Evolutionary conservation across 2,888 invertebrate species (phyloP).

Genomic region (Drosophila imparisetae): DNA sequence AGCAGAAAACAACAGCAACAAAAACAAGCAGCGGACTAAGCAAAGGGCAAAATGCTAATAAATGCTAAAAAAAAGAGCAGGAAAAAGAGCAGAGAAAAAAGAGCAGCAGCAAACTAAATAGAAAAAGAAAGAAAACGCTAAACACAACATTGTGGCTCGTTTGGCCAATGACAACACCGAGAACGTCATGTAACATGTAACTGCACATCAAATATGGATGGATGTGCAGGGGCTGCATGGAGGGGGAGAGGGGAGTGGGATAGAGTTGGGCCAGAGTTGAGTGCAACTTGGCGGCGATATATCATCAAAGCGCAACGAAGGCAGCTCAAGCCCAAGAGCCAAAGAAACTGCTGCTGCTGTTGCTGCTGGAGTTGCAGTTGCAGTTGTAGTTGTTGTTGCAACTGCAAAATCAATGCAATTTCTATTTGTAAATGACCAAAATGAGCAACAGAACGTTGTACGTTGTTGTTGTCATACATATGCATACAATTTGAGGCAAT

Average conservation of each 20-base stretch:
- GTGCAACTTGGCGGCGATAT: constrained; percentile 69
- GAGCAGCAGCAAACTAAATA: constrained; percentile 22
- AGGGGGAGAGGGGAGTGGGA: neutral
- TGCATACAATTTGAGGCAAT: constrained; percentile 52
- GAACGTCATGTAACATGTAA: constrained; percentile 75
- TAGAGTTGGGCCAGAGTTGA: constrained; percentile 10
- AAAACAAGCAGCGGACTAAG: constrained; percentile 18
- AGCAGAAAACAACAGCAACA: constrained; percentile 19
- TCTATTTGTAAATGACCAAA: constrained; percentile 81
- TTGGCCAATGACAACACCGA: constrained; percentile 67
- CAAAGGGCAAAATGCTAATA: constrained; percentile 79
- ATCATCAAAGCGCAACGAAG: constrained; percentile 67
- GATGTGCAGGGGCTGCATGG: constrained; percentile 13
- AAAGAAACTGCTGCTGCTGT: constrained; percentile 9
- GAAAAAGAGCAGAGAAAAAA: constrained; percentile 1
- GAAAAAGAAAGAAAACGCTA: constrained; percentile 52
- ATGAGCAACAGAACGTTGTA: constrained; percentile 55
- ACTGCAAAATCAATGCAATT: constrained; percentile 75
- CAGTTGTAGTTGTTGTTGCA: constrained; percentile 9
- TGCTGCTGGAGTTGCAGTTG: constrained; percentile 8
- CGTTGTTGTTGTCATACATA: constrained; percentile 37
- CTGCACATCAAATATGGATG: constrained; percentile 76
- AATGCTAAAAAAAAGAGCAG: constrained; percentile 52
- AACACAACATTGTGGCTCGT: constrained; percentile 73
- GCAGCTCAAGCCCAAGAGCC: constrained; percentile 22